A percentile compares a stretch with the other conserved stretches of the same genome.
Conservation (phyloP, 2,113 vertebrate genomes). For the Donacobius atricapilla region DNA sequence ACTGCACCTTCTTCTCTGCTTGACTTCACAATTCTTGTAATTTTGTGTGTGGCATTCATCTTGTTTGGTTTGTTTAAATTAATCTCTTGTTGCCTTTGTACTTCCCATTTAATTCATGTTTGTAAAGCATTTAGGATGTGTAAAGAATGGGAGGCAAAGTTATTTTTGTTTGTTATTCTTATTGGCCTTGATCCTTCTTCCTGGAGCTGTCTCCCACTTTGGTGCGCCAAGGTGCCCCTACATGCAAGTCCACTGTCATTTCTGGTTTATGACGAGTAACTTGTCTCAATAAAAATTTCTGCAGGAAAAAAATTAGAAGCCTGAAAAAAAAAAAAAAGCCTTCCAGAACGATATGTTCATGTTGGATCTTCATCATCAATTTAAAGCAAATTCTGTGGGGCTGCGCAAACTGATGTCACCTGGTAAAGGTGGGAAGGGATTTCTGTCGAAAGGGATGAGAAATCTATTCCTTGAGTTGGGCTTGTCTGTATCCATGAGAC, state of each 20-base stretch:
- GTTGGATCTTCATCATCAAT: neutral
- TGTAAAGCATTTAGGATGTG: constrained; percentile 24
- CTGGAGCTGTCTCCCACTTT: neutral
- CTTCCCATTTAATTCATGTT: neutral
- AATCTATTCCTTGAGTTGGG: neutral
- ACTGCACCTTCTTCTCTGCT: neutral
- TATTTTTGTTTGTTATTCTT: constrained; percentile 26
- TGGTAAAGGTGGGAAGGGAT: neutral
- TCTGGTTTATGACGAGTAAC: neutral
- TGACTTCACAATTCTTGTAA: constrained; percentile 8
- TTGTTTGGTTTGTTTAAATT: constrained; percentile 29
- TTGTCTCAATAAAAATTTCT: neutral
- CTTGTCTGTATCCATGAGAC: neutral
- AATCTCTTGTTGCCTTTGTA: constrained; percentile 31
- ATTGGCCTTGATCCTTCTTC: neutral
- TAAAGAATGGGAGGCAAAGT: neutral
- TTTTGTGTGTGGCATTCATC: neutral
- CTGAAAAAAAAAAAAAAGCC: neutral
- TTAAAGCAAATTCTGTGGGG: neutral
- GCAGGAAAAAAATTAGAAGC: neutral
- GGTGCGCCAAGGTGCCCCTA: neutral
- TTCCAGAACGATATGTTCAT: neutral
- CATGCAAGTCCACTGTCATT: neutral
- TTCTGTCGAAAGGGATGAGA: neutral
- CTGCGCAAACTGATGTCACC: neutral